These are phyloP conservation scores for Ellobium chinense DNA, from an alignment of 2,888 invertebrate genomes.

Conservation along the genomic window DNA sequence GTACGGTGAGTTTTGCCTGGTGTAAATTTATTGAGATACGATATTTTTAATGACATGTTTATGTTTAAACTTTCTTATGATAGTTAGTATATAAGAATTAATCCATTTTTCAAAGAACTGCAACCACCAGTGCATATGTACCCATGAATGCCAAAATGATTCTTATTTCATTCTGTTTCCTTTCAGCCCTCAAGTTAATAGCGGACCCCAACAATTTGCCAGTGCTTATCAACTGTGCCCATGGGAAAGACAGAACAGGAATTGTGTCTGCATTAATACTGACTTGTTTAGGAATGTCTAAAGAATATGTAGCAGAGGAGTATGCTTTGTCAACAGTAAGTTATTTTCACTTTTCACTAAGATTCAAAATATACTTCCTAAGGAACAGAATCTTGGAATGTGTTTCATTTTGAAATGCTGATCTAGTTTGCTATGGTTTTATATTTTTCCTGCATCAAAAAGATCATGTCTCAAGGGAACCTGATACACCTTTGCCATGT, in stretches of 20 bases:
- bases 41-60: no score
- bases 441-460: no score
- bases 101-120: background rate
- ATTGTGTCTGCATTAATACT: conserved; percentile 69
- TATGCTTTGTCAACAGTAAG: conserved; percentile 68
- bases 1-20: no score
- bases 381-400: no score
- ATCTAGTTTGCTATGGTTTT: no score
- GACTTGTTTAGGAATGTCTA: conserved; percentile 62
- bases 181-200: conserved; percentile 70
- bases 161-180: background rate
- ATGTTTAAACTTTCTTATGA: no score
- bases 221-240: conserved; percentile 73
- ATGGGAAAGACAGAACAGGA: conserved; percentile 75
- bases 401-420: no score
- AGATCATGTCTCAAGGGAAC: no score
- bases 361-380: no score
- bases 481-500: no score
- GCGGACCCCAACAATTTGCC: conserved; percentile 63
- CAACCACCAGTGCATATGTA: background rate
- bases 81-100: background rate
- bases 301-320: conserved; percentile 63
- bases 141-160: background rate
- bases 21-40: no score
- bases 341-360: background rate